phyloP scores from a whole-genome alignment of 2,888 invertebrate genomes.

The Tachina lurida region DNA sequence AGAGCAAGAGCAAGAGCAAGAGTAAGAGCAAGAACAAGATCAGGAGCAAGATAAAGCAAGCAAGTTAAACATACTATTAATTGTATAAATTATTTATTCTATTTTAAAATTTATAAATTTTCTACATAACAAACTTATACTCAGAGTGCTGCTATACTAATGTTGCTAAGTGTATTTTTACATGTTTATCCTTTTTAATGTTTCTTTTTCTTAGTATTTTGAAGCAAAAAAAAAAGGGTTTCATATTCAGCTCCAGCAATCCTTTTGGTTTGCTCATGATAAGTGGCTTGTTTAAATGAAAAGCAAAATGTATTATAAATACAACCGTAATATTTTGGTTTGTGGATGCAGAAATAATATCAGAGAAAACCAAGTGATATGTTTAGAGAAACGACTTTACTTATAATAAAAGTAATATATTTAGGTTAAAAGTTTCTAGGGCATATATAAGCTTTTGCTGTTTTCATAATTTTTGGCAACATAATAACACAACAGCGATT shows the following conservation, averaged over 20 bases:
- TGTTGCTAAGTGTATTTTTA: background rate
- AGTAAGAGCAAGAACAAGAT: too few species aligned
- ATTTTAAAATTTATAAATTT: too few species aligned
- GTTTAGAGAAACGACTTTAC: too few species aligned
- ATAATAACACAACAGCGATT: too few species aligned
- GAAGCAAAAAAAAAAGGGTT: slow-evolving; percentile 13
- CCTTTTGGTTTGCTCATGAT: background rate
- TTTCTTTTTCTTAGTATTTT: background rate
- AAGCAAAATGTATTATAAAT: background rate
- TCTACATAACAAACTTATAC: too few species aligned
- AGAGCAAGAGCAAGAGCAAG: too few species aligned
- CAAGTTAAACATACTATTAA: too few species aligned
- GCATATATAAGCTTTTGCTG: background rate
- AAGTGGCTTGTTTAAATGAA: slow-evolving; percentile 35
- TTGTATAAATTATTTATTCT: too few species aligned
- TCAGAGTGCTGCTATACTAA: background rate
- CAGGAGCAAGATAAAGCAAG: too few species aligned
- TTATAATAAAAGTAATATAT: background rate
- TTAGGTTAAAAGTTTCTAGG: background rate
- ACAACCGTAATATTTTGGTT: background rate
- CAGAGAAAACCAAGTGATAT: background rate
- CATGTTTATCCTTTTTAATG: background rate
- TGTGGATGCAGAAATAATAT: background rate
- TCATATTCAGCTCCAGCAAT: slow-evolving; percentile 15
- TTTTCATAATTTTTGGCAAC: too few species aligned